These are phyloP conservation scores for Cryptus viduatorius DNA, from an alignment of 2,888 invertebrate species.

Conservation along the genomic window DNA sequence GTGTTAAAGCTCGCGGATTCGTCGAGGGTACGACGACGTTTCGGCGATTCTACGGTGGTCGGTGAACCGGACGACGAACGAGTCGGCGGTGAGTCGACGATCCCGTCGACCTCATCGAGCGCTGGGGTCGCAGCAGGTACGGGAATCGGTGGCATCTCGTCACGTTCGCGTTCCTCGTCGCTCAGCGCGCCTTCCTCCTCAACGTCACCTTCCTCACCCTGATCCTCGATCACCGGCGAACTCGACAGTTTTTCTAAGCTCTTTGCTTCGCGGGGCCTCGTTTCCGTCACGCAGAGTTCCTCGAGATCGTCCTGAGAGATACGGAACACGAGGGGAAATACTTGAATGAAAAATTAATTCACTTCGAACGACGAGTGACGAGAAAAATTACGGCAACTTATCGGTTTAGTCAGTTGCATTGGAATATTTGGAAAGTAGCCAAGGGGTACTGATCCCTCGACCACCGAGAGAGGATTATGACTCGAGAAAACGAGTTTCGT, in stretches of 20 bases:
- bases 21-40: constrained; percentile 77
- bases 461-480: constrained; percentile 4
- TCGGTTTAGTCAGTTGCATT: not conserved
- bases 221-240: constrained; percentile 73
- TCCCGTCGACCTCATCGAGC: constrained; percentile 78
- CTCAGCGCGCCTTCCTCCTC: constrained; percentile 75
- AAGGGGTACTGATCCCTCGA: not conserved
- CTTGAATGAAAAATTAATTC: not conserved
- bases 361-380: not conserved
- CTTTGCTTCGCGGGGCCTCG: constrained; percentile 73
- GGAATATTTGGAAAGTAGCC: constrained; percentile 33
- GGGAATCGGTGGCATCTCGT: constrained; percentile 82
- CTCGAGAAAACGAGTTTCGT: constrained; percentile 17
- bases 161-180: constrained; percentile 74
- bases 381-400: not conserved
- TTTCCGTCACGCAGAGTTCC: constrained; percentile 82
- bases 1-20: constrained; percentile 80
- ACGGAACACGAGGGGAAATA: constrained; percentile 8
- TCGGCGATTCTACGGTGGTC: constrained; percentile 66
- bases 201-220: constrained; percentile 80
- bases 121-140: constrained; percentile 77
- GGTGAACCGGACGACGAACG: constrained; percentile 26
- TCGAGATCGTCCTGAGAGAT: constrained; percentile 82
- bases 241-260: constrained; percentile 66
- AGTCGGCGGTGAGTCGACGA: constrained; percentile 60